Evolutionary conservation across 2,888 invertebrate species (phyloP), one percentile per base, ranked within the genome.

Genomic region (Orchesella flavescens): DNA sequence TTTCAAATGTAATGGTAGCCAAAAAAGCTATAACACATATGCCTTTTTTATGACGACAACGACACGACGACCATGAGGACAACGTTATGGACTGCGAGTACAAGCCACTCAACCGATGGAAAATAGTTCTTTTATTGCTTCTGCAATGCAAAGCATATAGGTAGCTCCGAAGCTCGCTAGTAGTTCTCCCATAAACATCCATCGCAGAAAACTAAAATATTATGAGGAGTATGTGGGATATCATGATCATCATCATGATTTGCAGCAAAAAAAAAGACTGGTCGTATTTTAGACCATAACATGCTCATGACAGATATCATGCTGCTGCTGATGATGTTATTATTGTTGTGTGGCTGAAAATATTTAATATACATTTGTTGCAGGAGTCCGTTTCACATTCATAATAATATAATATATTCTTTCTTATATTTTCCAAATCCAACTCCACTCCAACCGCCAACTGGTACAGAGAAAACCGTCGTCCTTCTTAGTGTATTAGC

Each of bases 261-360:
- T n/a, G n/a, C n/a, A n/a, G n/a, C n/a, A n/a, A n/a, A n/a, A n/a
- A n/a, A n/a, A n/a, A n/a, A n/a, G n/a, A 44, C 24, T 23, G 23
- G 15, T 21, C 63, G n/a, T 57, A 12, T 76, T 76, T 34, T 68
- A 65, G 23, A 76, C 43, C 53, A 49, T 49, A 21, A 43, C 24
- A 68, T 65, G 19, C 34, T 75, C 65, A 53, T 24, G 75, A 75
- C 75, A 66, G 63, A 74, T 75, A 75, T 75, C 65, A 44, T 53
- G 65, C 53, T 65, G 65, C 34, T 65, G 44, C 46, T 55, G 65
- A 34, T 49, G 61, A 13, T 74, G 15, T 24, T 63, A 46, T n/a
- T 72, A 74, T 74, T 72, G 21, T 61, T 21, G 21, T 34, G 66
- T n/a, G 44, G 59, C 46, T 74, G 61, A 71, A n/a, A 24, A 57